Percentiles rank a stretch among this genome's conserved stretches.
Evolutionary conservation across 1,140 invertebrate genomes (phyloP).

Genomic region (Rhyacophila brunnea): DNA sequence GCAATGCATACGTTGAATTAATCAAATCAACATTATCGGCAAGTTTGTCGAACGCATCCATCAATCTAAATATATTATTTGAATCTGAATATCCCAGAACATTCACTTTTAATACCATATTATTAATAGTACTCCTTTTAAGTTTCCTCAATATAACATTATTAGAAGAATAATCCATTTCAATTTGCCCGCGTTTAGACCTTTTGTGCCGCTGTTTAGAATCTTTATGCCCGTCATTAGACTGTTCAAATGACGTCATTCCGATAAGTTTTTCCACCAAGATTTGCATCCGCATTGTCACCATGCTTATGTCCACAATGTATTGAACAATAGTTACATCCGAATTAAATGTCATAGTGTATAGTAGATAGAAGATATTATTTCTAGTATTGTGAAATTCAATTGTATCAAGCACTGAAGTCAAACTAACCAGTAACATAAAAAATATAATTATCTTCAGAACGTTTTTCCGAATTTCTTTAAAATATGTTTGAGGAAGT

Average conservation of each 20-base stretch:
- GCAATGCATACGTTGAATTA: neutral
- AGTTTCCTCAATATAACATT: neutral
- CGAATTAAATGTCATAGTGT: neutral
- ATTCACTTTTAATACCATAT: neutral
- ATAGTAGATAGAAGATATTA: neutral
- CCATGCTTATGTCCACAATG: neutral
- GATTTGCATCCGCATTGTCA: neutral
- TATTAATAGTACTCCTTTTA: too few species aligned
- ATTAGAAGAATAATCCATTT: neutral
- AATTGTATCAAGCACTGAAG: neutral
- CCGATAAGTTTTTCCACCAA: neutral
- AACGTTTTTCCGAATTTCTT: neutral
- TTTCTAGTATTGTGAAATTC: neutral
- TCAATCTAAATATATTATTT: neutral
- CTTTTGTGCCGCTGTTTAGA: too few species aligned
- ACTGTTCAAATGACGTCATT: neutral
- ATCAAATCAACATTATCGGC: constrained; percentile 1
- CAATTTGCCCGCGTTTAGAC: neutral
- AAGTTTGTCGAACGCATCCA: neutral
- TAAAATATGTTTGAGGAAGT: neutral
- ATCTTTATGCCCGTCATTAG: too few species aligned
- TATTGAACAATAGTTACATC: neutral
- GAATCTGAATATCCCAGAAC: neutral
- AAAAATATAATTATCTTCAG: neutral
- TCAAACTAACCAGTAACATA: neutral